A percentile compares a stretch with the other conserved stretches of the same genome.
phyloP scores from a whole-genome alignment of 2,113 vertebrate species.

The Dolichotis patagonum region DNA sequence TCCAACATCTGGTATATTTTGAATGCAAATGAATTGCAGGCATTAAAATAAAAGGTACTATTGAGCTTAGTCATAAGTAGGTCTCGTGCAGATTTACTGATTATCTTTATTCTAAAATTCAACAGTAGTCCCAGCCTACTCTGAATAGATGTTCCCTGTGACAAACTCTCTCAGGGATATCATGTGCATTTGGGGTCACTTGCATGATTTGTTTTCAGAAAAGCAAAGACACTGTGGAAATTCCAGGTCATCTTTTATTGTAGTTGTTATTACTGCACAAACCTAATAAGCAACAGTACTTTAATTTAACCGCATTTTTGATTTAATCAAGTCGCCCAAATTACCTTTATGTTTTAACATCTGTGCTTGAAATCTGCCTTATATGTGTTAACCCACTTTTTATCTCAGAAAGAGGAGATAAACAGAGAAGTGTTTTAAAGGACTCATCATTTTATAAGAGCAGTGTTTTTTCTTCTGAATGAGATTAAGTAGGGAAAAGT shows the following conservation, averaged over 20 bases:
- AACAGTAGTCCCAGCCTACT: no score
- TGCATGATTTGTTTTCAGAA: neutral
- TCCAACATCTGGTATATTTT: neutral
- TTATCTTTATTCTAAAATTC: neutral
- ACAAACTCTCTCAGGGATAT: neutral
- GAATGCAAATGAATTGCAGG: neutral
- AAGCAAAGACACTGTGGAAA: neutral
- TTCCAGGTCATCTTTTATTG: conserved; percentile 33
- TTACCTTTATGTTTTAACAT: neutral
- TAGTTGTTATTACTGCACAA: neutral
- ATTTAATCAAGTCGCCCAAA: neutral
- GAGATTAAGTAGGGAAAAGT: neutral
- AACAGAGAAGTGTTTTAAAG: neutral
- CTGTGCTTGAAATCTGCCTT: neutral
- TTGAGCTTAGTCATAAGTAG: neutral
- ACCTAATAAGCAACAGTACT: neutral
- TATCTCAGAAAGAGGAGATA: neutral
- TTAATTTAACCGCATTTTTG: conserved; percentile 35
- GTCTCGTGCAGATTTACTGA: neutral
- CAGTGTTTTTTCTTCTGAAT: neutral
- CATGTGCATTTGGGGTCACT: neutral
- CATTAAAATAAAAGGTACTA: neutral
- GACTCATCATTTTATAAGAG: neutral
- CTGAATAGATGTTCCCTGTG: neutral
- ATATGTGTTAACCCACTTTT: neutral